Percentiles rank a stretch among this genome's conserved stretches.
Conservation (phyloP, 2,113 vertebrate genomes). For the Coptodon bakossiorum region DNA sequence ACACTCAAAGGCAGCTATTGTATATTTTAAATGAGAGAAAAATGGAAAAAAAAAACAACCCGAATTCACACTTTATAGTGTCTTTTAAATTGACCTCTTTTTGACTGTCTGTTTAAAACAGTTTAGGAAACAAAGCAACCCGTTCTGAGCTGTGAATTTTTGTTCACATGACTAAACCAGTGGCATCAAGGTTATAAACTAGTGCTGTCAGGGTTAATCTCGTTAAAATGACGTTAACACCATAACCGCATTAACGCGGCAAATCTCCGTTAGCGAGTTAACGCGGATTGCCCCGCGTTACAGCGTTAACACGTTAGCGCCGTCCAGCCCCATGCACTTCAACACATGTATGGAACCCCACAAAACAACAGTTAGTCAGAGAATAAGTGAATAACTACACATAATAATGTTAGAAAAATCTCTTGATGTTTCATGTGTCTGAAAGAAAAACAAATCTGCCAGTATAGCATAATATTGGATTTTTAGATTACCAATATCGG, state of each 20-base stretch:
- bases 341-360: background rate
- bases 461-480: background rate
- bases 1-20: conserved; percentile 46
- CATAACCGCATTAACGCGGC: background rate
- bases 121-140: background rate
- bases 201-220: background rate
- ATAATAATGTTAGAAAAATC: background rate
- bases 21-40: conserved; percentile 15
- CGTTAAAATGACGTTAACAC: background rate
- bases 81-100: background rate
- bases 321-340: background rate
- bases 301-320: background rate
- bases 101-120: background rate
- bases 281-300: fast-evolving
- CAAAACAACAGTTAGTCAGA: background rate
- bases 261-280: background rate
- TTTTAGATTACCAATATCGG: background rate
- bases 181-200: background rate
- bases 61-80: background rate
- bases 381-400: background rate
- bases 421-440: background rate
- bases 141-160: background rate
- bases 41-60: background rate
- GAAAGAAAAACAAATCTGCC: background rate
- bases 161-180: background rate